Percentiles rank a stretch among this genome's conserved stretches.
Conservation (phyloP, 2,888 invertebrate species). For the Oscheius onirici region DNA sequence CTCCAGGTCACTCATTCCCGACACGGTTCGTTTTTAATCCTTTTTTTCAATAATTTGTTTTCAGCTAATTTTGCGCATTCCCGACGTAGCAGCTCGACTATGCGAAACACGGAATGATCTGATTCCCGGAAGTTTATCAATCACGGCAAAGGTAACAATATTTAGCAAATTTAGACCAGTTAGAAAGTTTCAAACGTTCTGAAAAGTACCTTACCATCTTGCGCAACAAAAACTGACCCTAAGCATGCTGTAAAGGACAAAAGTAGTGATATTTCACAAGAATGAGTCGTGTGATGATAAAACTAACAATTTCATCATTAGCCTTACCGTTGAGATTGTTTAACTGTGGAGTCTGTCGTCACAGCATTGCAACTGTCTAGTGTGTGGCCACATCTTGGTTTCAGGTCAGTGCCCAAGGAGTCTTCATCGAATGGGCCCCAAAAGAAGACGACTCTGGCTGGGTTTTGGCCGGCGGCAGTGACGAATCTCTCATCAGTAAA, state of each 20-base stretch:
- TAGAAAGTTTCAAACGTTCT: no score
- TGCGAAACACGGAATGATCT: slow-evolving; percentile 44
- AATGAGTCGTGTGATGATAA: no score
- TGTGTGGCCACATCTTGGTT: no score
- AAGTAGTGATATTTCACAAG: no score
- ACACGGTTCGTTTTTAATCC: slow-evolving; percentile 34
- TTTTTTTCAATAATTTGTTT: not conserved
- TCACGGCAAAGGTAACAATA: slow-evolving; percentile 60
- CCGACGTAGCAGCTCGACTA: slow-evolving; percentile 49
- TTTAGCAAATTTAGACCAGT: no score
- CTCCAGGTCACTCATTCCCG: slow-evolving; percentile 48
- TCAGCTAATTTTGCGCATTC: slow-evolving; percentile 40
- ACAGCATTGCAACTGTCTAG: no score
- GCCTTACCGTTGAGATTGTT: no score
- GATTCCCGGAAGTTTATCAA: slow-evolving; percentile 54
- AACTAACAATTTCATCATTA: no score
- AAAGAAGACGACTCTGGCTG: slow-evolving; percentile 52
- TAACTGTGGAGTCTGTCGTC: no score
- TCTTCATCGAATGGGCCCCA: slow-evolving; percentile 70
- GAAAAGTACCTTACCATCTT: no score
- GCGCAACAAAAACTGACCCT: no score
- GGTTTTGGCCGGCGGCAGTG: slow-evolving; percentile 46
- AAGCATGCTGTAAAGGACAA: no score
- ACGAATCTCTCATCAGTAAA: not conserved
- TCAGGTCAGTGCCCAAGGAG: slow-evolving; percentile 61